These are phyloP conservation scores for Sylvia atricapilla DNA, from an alignment of 2,113 vertebrate genomes.

Conservation along the genomic window DNA sequence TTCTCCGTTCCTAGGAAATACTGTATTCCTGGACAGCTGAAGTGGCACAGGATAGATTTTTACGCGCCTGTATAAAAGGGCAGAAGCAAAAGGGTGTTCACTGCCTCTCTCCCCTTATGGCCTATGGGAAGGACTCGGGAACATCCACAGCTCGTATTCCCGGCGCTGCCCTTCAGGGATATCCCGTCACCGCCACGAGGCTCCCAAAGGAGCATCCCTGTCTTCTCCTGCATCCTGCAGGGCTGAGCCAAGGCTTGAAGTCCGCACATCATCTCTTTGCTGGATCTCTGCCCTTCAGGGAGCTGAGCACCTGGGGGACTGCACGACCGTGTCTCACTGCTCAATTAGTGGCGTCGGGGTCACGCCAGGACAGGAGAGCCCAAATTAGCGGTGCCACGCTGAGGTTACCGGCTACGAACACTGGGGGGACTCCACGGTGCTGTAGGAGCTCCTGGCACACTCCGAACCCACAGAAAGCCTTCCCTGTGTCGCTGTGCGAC, in stretches of 20 bases:
- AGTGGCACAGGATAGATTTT: neutral
- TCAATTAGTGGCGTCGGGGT: neutral
- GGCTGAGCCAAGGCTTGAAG: neutral
- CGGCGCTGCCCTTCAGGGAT: neutral
- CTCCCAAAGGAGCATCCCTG: neutral
- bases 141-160: neutral
- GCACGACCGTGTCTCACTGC: fast-evolving
- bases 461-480: fast-evolving
- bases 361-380: fast-evolving
- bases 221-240: neutral
- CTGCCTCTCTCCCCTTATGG: neutral
- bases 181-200: neutral
- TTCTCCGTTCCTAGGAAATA: neutral
- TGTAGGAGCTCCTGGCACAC: neutral
- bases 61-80: no score
- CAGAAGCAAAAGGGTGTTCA: neutral
- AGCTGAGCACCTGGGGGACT: neutral
- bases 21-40: neutral
- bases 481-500: neutral
- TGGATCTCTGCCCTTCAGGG: neutral
- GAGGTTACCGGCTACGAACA: neutral
- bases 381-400: fast-evolving
- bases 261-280: neutral
- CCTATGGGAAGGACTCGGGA: neutral
- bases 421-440: fast-evolving